Conservation (phyloP, 2,797 vertebrate genomes). For the Graptemys geographica region DNA sequence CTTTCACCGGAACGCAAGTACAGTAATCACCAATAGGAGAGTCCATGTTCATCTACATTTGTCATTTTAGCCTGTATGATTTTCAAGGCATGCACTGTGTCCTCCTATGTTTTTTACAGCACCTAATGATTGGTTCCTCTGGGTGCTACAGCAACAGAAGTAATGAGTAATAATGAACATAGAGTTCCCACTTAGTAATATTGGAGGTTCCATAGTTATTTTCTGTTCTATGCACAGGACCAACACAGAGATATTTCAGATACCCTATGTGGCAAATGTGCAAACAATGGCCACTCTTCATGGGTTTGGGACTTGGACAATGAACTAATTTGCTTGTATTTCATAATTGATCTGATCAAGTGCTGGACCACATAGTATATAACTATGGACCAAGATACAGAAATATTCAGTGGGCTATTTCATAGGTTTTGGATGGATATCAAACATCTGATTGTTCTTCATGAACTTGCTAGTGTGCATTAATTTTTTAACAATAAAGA, state of each 20-base stretch:
- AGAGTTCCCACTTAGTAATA: background rate
- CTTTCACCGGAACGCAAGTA: slow-evolving; percentile 27
- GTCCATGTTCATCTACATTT: background rate
- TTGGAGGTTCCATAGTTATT: background rate
- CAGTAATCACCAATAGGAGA: background rate
- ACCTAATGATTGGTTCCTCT: background rate
- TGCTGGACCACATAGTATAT: background rate
- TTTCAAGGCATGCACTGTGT: background rate
- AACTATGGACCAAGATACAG: background rate
- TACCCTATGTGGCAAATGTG: background rate
- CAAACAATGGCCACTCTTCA: background rate
- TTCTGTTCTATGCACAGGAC: background rate
- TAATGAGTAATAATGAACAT: background rate
- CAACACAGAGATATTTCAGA: background rate
- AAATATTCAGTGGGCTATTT: background rate
- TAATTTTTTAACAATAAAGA: background rate
- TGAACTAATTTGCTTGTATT: background rate
- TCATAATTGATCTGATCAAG: accelerated
- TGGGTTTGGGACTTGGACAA: background rate
- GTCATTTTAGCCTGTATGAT: background rate
- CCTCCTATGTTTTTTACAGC: background rate
- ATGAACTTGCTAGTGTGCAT: background rate
- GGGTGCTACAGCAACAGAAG: background rate
- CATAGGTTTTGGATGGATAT: background rate
- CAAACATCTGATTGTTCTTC: background rate